phyloP scores from a whole-genome alignment of 1,140 invertebrate species.

The Antheraea pernyi region DNA sequence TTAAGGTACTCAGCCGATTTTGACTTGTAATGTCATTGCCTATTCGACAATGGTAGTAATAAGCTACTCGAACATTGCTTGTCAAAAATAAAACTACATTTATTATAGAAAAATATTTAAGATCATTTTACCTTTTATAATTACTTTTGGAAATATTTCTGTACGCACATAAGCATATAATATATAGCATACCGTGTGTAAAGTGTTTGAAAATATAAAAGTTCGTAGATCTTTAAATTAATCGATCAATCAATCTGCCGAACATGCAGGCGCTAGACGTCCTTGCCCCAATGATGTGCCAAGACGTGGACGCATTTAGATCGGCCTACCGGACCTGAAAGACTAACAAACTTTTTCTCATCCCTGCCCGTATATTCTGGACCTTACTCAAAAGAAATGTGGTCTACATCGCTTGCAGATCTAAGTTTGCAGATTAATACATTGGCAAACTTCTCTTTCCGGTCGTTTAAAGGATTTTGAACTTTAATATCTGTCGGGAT shows the following conservation, averaged over 20 bases:
- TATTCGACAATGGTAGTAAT: no score
- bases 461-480: constrained; percentile 28
- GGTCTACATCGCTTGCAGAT: constrained; percentile 20
- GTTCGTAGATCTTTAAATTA: constrained; percentile 43
- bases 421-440: constrained; percentile 33
- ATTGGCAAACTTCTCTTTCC: constrained; percentile 35
- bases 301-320: constrained; percentile 68
- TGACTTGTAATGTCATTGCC: no score
- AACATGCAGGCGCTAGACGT: constrained; percentile 64
- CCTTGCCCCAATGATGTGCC: constrained; percentile 74
- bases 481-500: constrained; percentile 30
- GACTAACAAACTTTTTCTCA: constrained; percentile 53
- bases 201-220: background rate
- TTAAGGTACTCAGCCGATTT: no score
- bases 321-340: constrained; percentile 53
- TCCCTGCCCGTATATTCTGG: constrained; percentile 39
- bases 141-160: no score
- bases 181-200: background rate
- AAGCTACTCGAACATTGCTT: no score
- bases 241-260: constrained; percentile 73
- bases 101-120: no score
- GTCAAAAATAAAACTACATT: no score
- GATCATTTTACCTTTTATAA: no score
- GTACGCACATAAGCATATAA: no score
- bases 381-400: constrained; percentile 44